Conservation (phyloP, 2,113 vertebrate genomes). For the Hemiprocne comata region DNA sequence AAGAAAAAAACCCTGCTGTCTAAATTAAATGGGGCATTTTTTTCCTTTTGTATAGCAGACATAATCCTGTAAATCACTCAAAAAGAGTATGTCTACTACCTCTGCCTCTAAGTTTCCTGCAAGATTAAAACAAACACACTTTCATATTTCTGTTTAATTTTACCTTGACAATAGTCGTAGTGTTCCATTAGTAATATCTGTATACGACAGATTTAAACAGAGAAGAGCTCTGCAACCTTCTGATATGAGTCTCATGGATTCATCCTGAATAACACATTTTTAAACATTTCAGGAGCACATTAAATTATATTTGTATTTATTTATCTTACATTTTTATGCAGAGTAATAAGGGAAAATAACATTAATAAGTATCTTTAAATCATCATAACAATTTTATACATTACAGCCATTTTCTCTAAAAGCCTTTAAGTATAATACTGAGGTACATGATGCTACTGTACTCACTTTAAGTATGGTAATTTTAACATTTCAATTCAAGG, state of each 20-base stretch:
- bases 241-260: constrained; percentile 77
- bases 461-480: neutral
- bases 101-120: neutral
- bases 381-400: neutral
- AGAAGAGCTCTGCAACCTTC: constrained; percentile 81
- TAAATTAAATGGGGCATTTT: too few species aligned
- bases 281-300: neutral
- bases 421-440: neutral
- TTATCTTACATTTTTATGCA: neutral
- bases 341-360: neutral
- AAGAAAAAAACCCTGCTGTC: neutral
- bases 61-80: neutral
- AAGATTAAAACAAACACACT: neutral
- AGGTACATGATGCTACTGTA: neutral
- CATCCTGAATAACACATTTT: constrained; percentile 70
- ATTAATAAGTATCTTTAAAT: neutral
- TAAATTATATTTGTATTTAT: neutral
- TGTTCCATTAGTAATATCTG: constrained; percentile 77
- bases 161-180: constrained; percentile 81
- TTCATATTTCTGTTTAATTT: neutral
- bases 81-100: neutral
- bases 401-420: neutral
- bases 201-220: constrained; percentile 83
- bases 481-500: neutral
- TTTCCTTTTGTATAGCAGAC: neutral